Base-by-base conservation (phyloP, 1,140 invertebrate genomes). In the Musca vetustissima region DNA sequence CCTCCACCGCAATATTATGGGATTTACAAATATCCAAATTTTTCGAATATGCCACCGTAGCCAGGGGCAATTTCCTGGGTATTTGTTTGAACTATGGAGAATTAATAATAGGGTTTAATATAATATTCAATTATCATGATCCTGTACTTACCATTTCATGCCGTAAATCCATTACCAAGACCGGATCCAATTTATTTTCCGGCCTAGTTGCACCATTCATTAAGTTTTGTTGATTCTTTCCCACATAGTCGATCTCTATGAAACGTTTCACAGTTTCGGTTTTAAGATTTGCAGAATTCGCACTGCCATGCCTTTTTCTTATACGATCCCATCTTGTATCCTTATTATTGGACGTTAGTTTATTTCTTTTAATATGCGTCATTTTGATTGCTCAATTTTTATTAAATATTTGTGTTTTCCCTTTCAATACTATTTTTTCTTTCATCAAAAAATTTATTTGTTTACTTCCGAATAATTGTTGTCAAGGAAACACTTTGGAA, bases 321-420 rank as follows among this genome's bases (percentile, higher is more conserved):
- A 82, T 82, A 50, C 80, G 77, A 73, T 82, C 80, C 80, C 80
- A 82, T 3, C 80, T 73, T 11, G 75, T 75, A 7, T 75, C 72
- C 59, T 79, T 82, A 17, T 70, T 73, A 43, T 32, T 64, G 14
- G 69, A 65, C 15, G 14, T 15, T 59, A 43, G 15, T 70, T 79
- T 77, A 79, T 81, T 88, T 4, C 75, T 69, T 61, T 73, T 72
- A 66, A 15, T 25, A 36, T 72, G 61, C 25, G 67, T 75, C 77
- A 79, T 77, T 59, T 43, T 43, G 7, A 69, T 19, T 17, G 21
- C 7, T 48, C n/a, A 64, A 48, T 55, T 55, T 53, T 19, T 28
- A 8, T 4, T 4, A 28, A 36, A 19, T 19, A n/a, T 43, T 21
- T 22, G 28, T 7, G 2, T 36, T 36, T 17, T 43, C 36, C 13